These are phyloP conservation scores for Acanthopleura granulata DNA, from an alignment of 2,888 invertebrate genomes.

Conservation along the genomic window DNA sequence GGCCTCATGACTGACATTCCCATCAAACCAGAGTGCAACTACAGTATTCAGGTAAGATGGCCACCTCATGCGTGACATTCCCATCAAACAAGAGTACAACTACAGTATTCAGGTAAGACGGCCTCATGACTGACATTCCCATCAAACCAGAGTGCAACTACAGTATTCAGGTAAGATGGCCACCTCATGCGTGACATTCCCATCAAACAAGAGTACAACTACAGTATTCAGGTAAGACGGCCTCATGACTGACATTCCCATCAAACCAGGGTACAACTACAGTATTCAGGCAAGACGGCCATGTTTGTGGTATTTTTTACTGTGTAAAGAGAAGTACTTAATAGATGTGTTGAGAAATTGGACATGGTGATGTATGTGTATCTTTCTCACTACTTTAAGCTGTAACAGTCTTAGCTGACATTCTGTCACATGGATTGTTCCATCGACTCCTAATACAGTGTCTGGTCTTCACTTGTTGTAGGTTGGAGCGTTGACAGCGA, in stretches of 20 bases:
- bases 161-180: background rate
- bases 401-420: no score
- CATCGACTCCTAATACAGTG: no score
- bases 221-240: constrained; percentile 6
- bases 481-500: background rate
- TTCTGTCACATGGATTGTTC: no score
- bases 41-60: constrained; percentile 6
- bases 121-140: background rate
- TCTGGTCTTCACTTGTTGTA: no score
- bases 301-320: no score
- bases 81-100: constrained; percentile 1
- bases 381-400: no score
- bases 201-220: background rate
- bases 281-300: no score
- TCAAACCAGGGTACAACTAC: background rate
- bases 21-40: background rate
- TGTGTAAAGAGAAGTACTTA: no score
- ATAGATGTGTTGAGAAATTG: no score
- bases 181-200: background rate
- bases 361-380: no score
- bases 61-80: background rate
- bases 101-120: no score
- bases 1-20: background rate
- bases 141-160: background rate
- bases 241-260: constrained; percentile 1